phyloP scores from a whole-genome alignment of 2,113 vertebrate genomes.

The Limnothrissa miodon region DNA sequence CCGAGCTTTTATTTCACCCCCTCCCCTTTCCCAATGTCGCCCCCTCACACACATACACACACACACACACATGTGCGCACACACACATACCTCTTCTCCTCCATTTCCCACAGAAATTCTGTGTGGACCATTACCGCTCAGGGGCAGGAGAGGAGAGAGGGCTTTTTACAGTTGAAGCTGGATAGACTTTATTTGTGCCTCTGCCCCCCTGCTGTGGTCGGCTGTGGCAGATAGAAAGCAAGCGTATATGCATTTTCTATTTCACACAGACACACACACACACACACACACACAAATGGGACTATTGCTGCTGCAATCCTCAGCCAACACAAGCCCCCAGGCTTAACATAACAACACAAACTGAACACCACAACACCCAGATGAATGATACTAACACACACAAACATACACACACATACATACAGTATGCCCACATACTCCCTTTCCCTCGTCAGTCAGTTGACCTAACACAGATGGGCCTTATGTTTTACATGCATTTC shows the following conservation, averaged over 20 bases:
- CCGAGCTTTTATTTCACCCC: background rate
- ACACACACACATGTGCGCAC: background rate
- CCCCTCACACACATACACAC: background rate
- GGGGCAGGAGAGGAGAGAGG: background rate
- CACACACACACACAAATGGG: background rate
- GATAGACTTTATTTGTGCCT: conserved; percentile 1
- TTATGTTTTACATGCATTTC: background rate
- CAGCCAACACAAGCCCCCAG: background rate
- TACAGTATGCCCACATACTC: background rate
- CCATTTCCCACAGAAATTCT: background rate
- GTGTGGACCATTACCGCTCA: conserved; percentile 2
- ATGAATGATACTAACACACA: background rate
- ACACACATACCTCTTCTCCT: background rate
- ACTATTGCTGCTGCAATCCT: background rate
- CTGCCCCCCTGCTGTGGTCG: background rate
- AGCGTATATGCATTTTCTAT: background rate
- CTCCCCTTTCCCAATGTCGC: background rate
- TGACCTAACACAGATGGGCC: background rate
- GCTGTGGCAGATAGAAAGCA: background rate
- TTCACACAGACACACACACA: background rate
- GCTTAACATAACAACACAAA: background rate
- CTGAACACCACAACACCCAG: background rate
- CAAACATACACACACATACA: background rate
- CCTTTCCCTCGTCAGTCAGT: background rate
- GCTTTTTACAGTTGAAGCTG: background rate